Conservation (phyloP, 2,113 vertebrate genomes). For the Pelodiscus sinensis region DNA sequence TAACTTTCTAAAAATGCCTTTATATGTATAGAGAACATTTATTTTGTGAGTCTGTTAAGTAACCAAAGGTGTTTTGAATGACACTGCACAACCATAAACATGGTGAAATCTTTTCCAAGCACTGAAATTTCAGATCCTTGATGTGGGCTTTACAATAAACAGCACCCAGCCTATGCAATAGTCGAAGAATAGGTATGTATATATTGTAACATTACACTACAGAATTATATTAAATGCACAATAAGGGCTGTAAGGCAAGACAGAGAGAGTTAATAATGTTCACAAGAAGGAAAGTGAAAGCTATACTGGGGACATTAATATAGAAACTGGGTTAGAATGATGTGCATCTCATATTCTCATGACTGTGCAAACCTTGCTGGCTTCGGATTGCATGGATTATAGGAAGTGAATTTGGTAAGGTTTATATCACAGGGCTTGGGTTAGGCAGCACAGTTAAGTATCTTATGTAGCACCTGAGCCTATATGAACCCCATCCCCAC, state of each 20-base stretch:
- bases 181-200: rapidly evolving
- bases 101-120: background rate
- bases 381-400: background rate
- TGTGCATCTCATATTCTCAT: background rate
- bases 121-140: background rate
- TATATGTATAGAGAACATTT: constrained; percentile 27
- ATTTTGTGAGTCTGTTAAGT: constrained; percentile 42
- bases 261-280: background rate
- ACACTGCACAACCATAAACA: background rate
- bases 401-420: background rate
- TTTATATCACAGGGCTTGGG: background rate
- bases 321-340: background rate
- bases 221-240: constrained; percentile 53
- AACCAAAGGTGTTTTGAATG: background rate
- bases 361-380: background rate
- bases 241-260: constrained; percentile 57
- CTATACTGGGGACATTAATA: background rate
- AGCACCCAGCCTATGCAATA: rapidly evolving
- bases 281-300: background rate
- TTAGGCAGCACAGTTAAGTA: background rate
- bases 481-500: background rate
- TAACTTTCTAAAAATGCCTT: constrained; percentile 56
- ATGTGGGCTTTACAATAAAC: background rate
- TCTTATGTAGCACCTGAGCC: background rate
- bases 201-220: background rate